Evolutionary conservation across 2,113 vertebrate species (phyloP).

Genomic region (Salvelinus namaycush): DNA sequence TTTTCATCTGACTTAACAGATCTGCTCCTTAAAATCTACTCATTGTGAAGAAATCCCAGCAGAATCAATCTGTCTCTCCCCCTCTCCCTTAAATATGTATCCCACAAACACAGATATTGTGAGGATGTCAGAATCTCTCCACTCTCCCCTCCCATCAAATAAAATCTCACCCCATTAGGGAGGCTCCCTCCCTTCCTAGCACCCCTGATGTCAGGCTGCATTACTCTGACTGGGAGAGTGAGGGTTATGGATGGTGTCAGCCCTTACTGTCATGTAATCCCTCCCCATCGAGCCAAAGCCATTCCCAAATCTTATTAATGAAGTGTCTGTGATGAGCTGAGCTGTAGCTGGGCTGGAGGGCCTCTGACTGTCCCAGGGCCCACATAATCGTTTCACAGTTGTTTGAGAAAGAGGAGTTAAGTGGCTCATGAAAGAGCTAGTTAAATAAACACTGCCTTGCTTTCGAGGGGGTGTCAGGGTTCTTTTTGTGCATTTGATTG

Average conservation of each 20-base stretch:
- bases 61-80: slow-evolving; percentile 15
- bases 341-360: slow-evolving; percentile 15
- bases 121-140: slow-evolving; percentile 15
- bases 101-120: slow-evolving; percentile 19
- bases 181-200: slow-evolving; percentile 16
- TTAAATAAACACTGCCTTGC: slow-evolving; percentile 66
- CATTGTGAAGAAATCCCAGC: background rate
- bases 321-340: slow-evolving; percentile 55
- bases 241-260: slow-evolving; percentile 36
- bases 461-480: slow-evolving; percentile 21
- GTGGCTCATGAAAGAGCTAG: slow-evolving; percentile 62
- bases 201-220: slow-evolving; percentile 45
- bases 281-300: background rate
- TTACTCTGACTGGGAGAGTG: slow-evolving; percentile 38
- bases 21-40: background rate
- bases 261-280: slow-evolving; percentile 31
- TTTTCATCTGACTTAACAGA: slow-evolving; percentile 30
- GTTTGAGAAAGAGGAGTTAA: slow-evolving; percentile 53
- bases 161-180: slow-evolving; percentile 56
- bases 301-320: slow-evolving; percentile 58
- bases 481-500: slow-evolving; percentile 1
- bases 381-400: slow-evolving; percentile 57
- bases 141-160: slow-evolving; percentile 23
- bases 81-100: slow-evolving; percentile 15
- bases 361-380: slow-evolving; percentile 41